Base-by-base conservation (phyloP, 2,113 vertebrate species). In the Neogobius melanostomus region DNA sequence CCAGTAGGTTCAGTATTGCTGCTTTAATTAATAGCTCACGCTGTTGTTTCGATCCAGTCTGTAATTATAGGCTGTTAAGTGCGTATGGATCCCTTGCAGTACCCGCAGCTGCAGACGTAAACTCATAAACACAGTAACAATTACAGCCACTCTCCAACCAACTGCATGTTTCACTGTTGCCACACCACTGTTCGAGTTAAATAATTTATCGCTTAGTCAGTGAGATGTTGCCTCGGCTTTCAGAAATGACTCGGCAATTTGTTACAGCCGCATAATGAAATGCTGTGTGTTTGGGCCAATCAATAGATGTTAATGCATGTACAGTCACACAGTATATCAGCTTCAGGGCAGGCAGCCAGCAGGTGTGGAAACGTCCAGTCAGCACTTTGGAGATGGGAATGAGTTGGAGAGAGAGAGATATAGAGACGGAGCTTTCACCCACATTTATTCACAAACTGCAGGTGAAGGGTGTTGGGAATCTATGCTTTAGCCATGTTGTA, bases 261-360 rank as follows among this genome's bases (percentile, higher is more conserved):
- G 91, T 85, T 75, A 84, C 11, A 51, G 16, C 36, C 53, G 52
- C 66, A 69, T 89, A 91, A 91, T 88, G 78, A 77, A 90, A 90
- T 72, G 82, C 77, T 82, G 59, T 78, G 69, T 82, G 72, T 80
- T 82, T 76, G 62, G 48, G 64, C 63, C 59, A 57, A 88, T 92
- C 90, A 88, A 91, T 91, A 89, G 60, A 73, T 83, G 88, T 83
- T 90, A 86, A 87, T 88, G 82, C 75, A 80, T 80, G 70, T 81
- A 76, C 42, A 63, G 79, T 80, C 74, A 84, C 78, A 83, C 72
- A 78, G 54, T 85, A 85, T 80, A 85, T 84, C 85, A 86, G 84
- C 80, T 74, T 74, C 16, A 52, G 76, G 86, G 82, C 85, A 71
- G 64, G 47, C 78, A 12, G 85, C 86, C 83, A 85, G 76, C 45